Base-by-base conservation (phyloP, 2,888 invertebrate species). In the Stenodema calcarata region DNA sequence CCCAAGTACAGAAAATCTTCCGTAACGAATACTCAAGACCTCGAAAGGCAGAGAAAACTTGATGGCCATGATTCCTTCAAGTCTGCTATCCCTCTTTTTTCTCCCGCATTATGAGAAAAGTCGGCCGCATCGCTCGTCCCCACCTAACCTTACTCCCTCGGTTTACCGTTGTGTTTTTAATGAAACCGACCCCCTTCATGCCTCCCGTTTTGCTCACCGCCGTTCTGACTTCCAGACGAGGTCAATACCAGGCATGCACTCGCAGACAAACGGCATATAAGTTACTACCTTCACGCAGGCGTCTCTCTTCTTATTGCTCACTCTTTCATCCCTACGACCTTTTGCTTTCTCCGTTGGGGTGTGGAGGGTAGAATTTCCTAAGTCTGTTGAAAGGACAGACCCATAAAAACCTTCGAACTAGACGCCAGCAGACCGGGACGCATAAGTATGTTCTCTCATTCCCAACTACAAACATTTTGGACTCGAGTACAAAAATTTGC, bases 241-340 rank as follows among this genome's bases (percentile, higher is more conserved):
- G 73, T 73, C 73, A 73, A 73, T 73, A 73, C 73, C 73, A 73
- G 41, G 35, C 73, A 73, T 73, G 35, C 73, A 73, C 73, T 73
- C 73, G 73, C 73, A 73, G 73, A 73, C 73, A 73, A 73, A 73
- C 73, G 73, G 73, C 73, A 73, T 73, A 73, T 73, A 73, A 73
- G 73, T 73, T 73, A 73, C 73, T 73, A 35, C 73, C 73, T 73
- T 35, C 73, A 73, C 73, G 73, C 73, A 73, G 73, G 73, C 73
- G 73, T 73, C 14, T 18, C 73, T 30, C 70, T 73, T 18, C 73
- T 73, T 73, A 73, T 35, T 73, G 73, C 73, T 30, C 0, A 1
- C 73, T 35, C 35, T 73, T 62, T 73, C 73, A 1, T 41, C 73
- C 18, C 73, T 0, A 35, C 16, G 73, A n/a, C 35, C 35, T 35